Evolutionary conservation across 2,113 vertebrate species (phyloP).

Genomic region (Eleginops maclovinus): DNA sequence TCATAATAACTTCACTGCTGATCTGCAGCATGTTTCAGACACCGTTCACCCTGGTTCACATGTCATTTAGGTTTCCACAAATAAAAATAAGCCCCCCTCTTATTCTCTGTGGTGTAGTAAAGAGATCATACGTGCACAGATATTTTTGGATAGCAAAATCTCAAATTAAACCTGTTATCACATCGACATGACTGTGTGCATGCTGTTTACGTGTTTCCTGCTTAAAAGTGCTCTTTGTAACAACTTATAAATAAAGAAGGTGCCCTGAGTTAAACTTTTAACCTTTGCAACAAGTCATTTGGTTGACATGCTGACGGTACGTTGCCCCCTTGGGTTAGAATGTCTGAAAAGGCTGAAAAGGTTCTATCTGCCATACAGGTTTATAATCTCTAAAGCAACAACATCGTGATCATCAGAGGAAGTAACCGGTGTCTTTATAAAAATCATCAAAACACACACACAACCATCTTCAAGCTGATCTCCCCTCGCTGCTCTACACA

Average conservation of each 20-base stretch:
- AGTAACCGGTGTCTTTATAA: slow-evolving; percentile 31
- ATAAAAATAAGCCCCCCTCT: slow-evolving; percentile 41
- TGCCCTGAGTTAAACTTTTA: background rate
- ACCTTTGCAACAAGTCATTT: background rate
- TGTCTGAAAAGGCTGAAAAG: background rate
- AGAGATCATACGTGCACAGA: slow-evolving; percentile 3
- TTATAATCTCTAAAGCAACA: background rate
- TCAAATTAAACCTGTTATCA: slow-evolving; percentile 5
- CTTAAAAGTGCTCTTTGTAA: slow-evolving; percentile 1
- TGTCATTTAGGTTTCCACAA: slow-evolving; percentile 1
- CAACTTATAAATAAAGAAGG: background rate
- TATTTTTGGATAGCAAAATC: slow-evolving; percentile 20
- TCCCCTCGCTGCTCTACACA: background rate
- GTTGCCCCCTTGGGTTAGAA: background rate
- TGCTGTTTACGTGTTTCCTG: slow-evolving; percentile 22
- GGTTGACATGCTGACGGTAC: background rate
- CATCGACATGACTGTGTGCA: background rate
- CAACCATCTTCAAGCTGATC: slow-evolving; percentile 8
- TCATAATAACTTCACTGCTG: background rate
- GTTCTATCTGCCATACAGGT: background rate
- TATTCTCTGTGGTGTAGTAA: slow-evolving; percentile 35
- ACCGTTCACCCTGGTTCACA: slow-evolving; percentile 6
- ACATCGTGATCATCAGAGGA: slow-evolving; percentile 38
- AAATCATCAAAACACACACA: slow-evolving; percentile 24
- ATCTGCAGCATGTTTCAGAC: slow-evolving; percentile 12